These are phyloP conservation scores for Alloscopus bannaensis DNA, from an alignment of 2,888 invertebrate genomes.

Conservation along the genomic window DNA sequence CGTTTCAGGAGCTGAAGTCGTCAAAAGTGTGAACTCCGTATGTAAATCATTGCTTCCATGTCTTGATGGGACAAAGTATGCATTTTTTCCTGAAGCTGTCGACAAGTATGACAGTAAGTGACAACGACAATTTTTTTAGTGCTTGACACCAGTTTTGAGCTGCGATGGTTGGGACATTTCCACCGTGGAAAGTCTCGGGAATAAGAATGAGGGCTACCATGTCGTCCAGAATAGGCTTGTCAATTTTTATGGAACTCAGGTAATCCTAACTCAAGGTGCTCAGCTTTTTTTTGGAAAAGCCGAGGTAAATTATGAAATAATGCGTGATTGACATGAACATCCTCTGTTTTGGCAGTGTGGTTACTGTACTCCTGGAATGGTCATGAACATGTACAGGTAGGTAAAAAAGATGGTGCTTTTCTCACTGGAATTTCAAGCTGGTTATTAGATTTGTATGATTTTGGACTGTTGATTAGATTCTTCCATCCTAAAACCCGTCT, in stretches of 20 bases:
- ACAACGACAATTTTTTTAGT: too few relatives aligned
- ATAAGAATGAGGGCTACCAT: slow-evolving; percentile 81
- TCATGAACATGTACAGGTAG: slow-evolving; percentile 38
- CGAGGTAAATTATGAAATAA: background rate
- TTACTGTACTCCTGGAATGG: slow-evolving; percentile 32
- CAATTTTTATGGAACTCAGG: slow-evolving; percentile 40
- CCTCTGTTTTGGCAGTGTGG: slow-evolving; percentile 24
- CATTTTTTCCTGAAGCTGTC: too few relatives aligned
- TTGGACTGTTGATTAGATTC: too few relatives aligned
- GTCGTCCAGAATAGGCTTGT: slow-evolving; percentile 82
- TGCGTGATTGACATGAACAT: background rate
- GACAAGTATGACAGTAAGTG: too few relatives aligned
- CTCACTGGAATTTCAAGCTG: background rate
- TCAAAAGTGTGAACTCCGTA: slow-evolving; percentile 33
- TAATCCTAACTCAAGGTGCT: background rate
- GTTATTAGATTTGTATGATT: background rate
- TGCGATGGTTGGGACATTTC: slow-evolving; percentile 83
- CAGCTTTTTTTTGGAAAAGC: background rate
- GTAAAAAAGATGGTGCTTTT: background rate
- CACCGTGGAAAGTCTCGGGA: slow-evolving; percentile 86
- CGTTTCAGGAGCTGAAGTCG: slow-evolving; percentile 3
- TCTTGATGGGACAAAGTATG: too few relatives aligned
- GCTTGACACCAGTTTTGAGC: slow-evolving; percentile 80
- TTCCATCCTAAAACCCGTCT: background rate
- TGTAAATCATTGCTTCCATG: too few relatives aligned